Evolutionary conservation across 2,113 vertebrate species (phyloP).

Genomic region (Synchiropus splendidus): DNA sequence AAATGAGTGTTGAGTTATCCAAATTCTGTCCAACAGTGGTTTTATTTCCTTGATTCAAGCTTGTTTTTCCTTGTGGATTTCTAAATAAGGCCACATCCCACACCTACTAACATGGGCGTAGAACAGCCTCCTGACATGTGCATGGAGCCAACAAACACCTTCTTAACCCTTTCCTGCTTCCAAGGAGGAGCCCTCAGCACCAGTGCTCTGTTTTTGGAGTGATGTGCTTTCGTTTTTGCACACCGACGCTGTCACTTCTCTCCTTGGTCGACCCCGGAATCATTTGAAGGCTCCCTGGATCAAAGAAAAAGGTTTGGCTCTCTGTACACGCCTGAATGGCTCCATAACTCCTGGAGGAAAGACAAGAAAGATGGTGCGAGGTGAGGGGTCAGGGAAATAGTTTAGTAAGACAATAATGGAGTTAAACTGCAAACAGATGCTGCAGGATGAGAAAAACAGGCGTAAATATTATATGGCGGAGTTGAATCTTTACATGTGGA

Average conservation of each 20-base stretch:
- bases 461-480: neutral
- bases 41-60: conserved; percentile 3
- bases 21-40: neutral
- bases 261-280: conserved; percentile 44
- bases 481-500: neutral
- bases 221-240: conserved; percentile 53
- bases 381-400: conserved; percentile 38
- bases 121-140: conserved; percentile 2
- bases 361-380: conserved; percentile 44
- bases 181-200: conserved; percentile 24
- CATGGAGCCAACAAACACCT: conserved; percentile 13
- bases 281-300: conserved; percentile 50
- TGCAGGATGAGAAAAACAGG: too few species aligned
- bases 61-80: neutral
- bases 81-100: neutral
- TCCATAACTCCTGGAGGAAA: conserved; percentile 43
- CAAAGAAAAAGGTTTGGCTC: conserved; percentile 55
- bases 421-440: too few species aligned
- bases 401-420: conserved; percentile 26
- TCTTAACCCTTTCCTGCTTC: conserved; percentile 6
- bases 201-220: too few species aligned
- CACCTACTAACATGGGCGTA: conserved; percentile 5
- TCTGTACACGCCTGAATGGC: conserved; percentile 49
- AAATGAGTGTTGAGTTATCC: too few species aligned
- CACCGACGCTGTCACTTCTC: conserved; percentile 41